Percentiles rank a stretch among this genome's conserved stretches.
phyloP scores from a whole-genome alignment of 2,113 vertebrate genomes.

The cattle (Bos taurus) region DNA sequence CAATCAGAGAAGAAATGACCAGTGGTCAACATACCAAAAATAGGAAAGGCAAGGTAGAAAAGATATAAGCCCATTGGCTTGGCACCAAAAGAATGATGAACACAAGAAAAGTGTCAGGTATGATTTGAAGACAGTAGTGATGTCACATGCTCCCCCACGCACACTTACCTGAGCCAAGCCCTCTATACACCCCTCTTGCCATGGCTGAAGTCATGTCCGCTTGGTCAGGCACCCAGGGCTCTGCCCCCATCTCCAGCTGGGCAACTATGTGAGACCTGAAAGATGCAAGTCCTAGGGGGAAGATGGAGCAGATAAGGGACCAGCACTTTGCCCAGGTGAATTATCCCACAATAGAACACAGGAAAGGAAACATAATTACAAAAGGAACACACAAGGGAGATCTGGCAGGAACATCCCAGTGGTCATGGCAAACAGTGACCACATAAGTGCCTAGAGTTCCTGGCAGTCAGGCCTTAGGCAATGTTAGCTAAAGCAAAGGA shows the following conservation, averaged over 20 bases:
- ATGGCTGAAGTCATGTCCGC: not conserved
- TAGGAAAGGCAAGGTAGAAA: not conserved
- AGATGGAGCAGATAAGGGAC: not conserved
- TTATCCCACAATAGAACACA: not conserved
- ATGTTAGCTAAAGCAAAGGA: not conserved
- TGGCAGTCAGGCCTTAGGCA: not conserved
- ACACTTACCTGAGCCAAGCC: constrained; percentile 12
- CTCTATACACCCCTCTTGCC: not conserved
- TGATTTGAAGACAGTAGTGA: not conserved
- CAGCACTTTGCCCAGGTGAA: not conserved
- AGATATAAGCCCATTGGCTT: not conserved
- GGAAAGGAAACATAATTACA: not conserved
- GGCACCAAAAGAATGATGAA: not conserved
- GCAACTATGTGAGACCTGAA: not conserved
- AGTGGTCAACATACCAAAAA: not conserved
- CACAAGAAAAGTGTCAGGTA: not conserved
- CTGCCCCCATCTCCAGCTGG: constrained; percentile 5
- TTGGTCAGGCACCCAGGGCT: constrained; percentile 38
- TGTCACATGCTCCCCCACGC: not conserved
- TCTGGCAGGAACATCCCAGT: not conserved
- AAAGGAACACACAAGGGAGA: not conserved
- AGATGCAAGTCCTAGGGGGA: constrained; percentile 33
- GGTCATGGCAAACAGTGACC: not conserved
- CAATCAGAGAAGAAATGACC: not conserved
- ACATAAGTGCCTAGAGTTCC: not conserved